Evolutionary conservation across 2,888 invertebrate species (phyloP), one percentile per base, ranked within the genome.

Genomic region (Drosophila maculinotata): DNA sequence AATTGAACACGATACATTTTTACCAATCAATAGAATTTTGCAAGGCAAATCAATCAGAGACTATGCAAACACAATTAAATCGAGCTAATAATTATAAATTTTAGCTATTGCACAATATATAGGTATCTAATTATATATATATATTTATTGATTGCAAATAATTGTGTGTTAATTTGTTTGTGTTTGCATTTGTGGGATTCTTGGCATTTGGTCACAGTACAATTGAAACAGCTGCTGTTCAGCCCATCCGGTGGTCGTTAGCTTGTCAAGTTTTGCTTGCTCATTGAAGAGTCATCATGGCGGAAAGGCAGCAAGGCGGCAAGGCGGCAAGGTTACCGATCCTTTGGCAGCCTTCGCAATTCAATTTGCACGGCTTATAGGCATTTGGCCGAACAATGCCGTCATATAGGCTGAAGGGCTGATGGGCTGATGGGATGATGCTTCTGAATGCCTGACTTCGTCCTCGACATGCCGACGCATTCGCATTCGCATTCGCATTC

Each of bases 341-440:
- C 70, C 67, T 67, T 62, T 35, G 47, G 30, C 49, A 72, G 38
- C 76, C 62, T 54, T 72, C 72, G 62, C 65, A 76, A 75, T 75
- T 76, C 71, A 77, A 74, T 76, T 77, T 71, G 62, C 54, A 53
- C 62, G 64, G 74, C 74, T 77, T 73, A 73, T 70, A 69, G 77
- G 62, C 63, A 60, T 74, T 74, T 70, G 63, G 44, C 7, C 35
- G 35, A 66, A 76, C 76, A 76, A 76, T 63, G 69, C 58, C 45
- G 41, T 36, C 60, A 75, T 44, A 57, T 59, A 59, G 39, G 23
- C 39, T 36, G 57, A n/a, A n/a, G n/a, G n/a, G n/a, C n/a, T n/a
- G n/a, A n/a, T n/a, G n/a, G n/a, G n/a, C n/a, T n/a, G n/a, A n/a
- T n/a, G n/a, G n/a, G n/a, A 53, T 25, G 38, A 30, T 41, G 20